Conservation (phyloP, 2,888 invertebrate genomes). For the Ectobius pallidus region DNA sequence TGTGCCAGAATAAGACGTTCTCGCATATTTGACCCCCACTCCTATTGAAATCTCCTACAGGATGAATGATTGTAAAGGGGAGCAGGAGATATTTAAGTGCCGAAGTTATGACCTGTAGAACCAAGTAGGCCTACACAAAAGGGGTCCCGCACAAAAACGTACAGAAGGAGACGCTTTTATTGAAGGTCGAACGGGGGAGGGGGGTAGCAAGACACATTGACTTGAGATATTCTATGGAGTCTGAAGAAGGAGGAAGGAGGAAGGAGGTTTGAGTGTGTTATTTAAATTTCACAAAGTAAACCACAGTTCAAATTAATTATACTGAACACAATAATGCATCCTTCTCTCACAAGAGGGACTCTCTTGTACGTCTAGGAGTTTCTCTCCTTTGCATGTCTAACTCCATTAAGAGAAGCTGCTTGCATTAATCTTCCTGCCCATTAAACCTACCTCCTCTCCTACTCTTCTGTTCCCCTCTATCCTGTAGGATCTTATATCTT, state of each 20-base stretch:
- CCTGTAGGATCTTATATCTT: too few species aligned
- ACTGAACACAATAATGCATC: constrained; percentile 33
- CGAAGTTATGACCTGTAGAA: background rate
- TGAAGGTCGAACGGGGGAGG: constrained; percentile 19
- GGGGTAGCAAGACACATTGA: too few species aligned
- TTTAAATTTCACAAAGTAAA: constrained; percentile 32
- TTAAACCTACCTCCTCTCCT: constrained; percentile 10
- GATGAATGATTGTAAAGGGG: background rate
- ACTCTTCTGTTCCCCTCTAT: background rate
- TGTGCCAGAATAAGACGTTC: too few species aligned
- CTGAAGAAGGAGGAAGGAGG: too few species aligned
- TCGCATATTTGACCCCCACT: too few species aligned
- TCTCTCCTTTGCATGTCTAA: constrained; percentile 38
- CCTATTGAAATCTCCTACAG: too few species aligned
- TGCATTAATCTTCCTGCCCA: constrained; percentile 31
- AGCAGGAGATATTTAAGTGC: background rate
- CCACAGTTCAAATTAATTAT: constrained; percentile 40
- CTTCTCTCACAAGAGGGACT: background rate
- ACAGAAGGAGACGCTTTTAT: too few species aligned
- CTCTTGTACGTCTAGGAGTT: constrained; percentile 29
- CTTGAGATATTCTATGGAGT: too few species aligned
- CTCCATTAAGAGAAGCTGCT: constrained; percentile 37
- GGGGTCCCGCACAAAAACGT: background rate
- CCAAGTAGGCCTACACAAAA: background rate
- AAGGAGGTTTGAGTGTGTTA: constrained; percentile 32